These are phyloP conservation scores for Tor tambroides DNA, from an alignment of 2,113 vertebrate species.

Conservation along the genomic window DNA sequence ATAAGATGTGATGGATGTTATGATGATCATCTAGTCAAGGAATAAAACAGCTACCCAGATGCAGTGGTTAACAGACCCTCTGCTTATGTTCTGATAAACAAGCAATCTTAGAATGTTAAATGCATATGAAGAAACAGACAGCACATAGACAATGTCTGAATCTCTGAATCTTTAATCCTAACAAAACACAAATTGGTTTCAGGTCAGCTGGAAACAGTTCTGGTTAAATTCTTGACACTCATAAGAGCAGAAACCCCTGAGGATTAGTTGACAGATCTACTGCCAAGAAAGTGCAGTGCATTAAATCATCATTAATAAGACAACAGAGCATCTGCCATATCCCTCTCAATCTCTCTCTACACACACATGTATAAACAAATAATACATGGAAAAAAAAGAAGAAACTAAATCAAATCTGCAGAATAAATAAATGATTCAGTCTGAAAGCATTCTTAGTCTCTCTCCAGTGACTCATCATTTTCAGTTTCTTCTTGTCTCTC, in stretches of 20 bases:
- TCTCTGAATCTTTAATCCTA: slow-evolving; percentile 1
- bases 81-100: not conserved
- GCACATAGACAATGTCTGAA: no score
- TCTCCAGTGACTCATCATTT: slow-evolving; percentile 30
- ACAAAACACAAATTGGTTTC: not conserved
- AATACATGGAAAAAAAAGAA: not conserved
- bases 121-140: not conserved
- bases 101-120: not conserved
- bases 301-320: slow-evolving; percentile 27
- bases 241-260: not conserved
- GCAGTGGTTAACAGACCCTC: not conserved
- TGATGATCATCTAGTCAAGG: not conserved
- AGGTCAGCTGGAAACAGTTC: slow-evolving; percentile 9
- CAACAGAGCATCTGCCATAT: slow-evolving; percentile 25
- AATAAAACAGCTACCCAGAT: not conserved
- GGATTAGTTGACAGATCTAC: slow-evolving; percentile 32
- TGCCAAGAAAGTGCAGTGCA: not conserved
- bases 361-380: not conserved
- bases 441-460: slow-evolving; percentile 22
- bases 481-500: not conserved
- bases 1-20: not conserved
- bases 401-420: not conserved
- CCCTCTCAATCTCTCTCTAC: not conserved
- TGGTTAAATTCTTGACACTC: not conserved
- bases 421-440: slow-evolving; percentile 17